Evolutionary conservation across 2,888 invertebrate genomes (phyloP).

Genomic region (Ochropleura plecta): DNA sequence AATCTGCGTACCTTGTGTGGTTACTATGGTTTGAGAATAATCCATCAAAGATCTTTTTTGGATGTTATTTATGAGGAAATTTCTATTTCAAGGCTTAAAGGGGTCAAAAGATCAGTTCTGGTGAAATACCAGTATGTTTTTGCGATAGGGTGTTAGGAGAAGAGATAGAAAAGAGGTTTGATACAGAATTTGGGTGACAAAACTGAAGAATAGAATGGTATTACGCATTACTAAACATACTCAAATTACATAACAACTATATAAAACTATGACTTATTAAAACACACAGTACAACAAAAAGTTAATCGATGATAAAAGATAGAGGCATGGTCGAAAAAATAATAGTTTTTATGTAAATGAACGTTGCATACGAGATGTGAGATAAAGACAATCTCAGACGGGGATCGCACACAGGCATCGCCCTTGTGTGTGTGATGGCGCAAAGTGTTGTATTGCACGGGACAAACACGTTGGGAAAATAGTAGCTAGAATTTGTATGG

Average conservation of each 20-base stretch:
- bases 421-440: constrained; percentile 61
- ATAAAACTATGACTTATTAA: constrained; percentile 57
- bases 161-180: neutral
- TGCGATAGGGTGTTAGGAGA: neutral
- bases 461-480: constrained; percentile 22
- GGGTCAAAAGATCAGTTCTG: neutral
- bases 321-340: constrained; percentile 76
- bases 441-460: constrained; percentile 44
- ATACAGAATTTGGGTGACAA: neutral
- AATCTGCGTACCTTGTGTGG: constrained; percentile 33
- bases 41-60: constrained; percentile 26
- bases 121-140: neutral
- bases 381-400: constrained; percentile 72
- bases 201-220: neutral
- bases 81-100: neutral
- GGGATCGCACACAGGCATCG: constrained; percentile 63
- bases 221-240: neutral
- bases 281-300: constrained; percentile 69
- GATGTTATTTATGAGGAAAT: constrained; percentile 1
- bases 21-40: constrained; percentile 23
- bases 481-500: neutral
- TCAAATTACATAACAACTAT: constrained; percentile 1
- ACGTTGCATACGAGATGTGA: constrained; percentile 77
- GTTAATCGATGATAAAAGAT: constrained; percentile 78
- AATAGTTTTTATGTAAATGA: constrained; percentile 86